Evolutionary conservation across 2,888 invertebrate species (phyloP).

Genomic region (Teinopalpus imperialis): DNA sequence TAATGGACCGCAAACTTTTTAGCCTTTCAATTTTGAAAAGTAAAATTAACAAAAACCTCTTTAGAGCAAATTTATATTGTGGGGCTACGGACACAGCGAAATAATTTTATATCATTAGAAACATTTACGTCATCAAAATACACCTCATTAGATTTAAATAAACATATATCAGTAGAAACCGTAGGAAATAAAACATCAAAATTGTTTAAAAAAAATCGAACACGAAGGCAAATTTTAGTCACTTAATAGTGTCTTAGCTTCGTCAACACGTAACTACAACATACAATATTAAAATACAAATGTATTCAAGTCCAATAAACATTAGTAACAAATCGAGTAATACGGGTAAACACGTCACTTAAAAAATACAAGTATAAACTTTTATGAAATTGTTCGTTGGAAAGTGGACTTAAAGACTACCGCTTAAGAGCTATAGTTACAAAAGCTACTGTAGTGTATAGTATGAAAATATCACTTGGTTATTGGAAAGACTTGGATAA

Average conservation of each 20-base stretch:
- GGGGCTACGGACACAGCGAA: no score
- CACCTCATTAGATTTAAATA: no score
- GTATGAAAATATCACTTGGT: constrained; percentile 70
- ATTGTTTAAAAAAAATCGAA: no score
- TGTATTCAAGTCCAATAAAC: constrained; percentile 36
- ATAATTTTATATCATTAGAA: no score
- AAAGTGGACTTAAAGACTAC: constrained; percentile 53
- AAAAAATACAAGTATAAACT: constrained; percentile 40
- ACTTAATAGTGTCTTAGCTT: constrained; percentile 38
- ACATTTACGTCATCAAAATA: no score
- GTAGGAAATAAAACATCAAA: no score
- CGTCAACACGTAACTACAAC: constrained; percentile 33
- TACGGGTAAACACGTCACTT: constrained; percentile 40
- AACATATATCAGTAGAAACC: no score
- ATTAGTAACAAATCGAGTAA: constrained; percentile 39
- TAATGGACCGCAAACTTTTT: no score
- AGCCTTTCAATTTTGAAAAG: no score
- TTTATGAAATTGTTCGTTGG: constrained; percentile 59
- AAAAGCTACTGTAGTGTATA: constrained; percentile 52
- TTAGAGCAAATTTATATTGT: no score
- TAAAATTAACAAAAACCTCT: no score
- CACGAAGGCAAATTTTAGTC: no score
- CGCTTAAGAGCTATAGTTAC: constrained; percentile 53
- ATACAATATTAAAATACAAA: constrained; percentile 38
- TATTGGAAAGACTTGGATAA: constrained; percentile 57